phyloP scores from a whole-genome alignment of 1,140 invertebrate species.

The Drosophila yakuba region DNA sequence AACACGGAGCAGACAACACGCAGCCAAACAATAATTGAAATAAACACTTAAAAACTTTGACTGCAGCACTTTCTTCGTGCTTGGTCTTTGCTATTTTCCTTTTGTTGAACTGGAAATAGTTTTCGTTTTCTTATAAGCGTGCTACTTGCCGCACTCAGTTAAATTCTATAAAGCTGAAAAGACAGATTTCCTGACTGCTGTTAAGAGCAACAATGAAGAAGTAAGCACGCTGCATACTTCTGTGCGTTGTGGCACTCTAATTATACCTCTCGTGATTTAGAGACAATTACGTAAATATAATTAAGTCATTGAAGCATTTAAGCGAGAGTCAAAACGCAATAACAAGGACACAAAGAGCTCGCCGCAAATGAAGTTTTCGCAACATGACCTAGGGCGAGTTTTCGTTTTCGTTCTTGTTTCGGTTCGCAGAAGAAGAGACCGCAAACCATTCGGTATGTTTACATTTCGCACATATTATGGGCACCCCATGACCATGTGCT shows the following conservation, averaged over 20 bases:
- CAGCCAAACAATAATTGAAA: constrained; percentile 81
- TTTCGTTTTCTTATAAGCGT: constrained; percentile 43
- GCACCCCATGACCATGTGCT: constrained; percentile 9
- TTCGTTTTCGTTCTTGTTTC: constrained; percentile 25
- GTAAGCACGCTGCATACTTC: constrained; percentile 43
- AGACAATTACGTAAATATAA: constrained; percentile 69
- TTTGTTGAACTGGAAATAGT: constrained; percentile 60
- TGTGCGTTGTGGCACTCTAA: constrained; percentile 44
- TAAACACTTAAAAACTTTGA: constrained; percentile 82
- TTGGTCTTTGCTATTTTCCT: constrained; percentile 25
- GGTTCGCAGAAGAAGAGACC: constrained; percentile 1
- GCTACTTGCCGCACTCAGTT: constrained; percentile 39
- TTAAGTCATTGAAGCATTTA: constrained; percentile 68
- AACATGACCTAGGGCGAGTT: constrained; percentile 36
- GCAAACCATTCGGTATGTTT: constrained; percentile 50
- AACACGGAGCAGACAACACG: constrained; percentile 41
- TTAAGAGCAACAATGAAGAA: constrained; percentile 17
- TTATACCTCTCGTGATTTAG: constrained; percentile 56
- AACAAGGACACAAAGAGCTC: constrained; percentile 21
- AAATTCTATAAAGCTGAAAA: constrained; percentile 66
- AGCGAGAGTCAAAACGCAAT: constrained; percentile 46
- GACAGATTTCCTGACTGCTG: constrained; percentile 39
- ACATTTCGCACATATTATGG: constrained; percentile 44
- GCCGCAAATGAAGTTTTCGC: constrained; percentile 34
- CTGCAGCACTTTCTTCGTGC: constrained; percentile 46